Base-by-base conservation (phyloP, 1,140 invertebrate genomes). In the Hermetia illucens region DNA sequence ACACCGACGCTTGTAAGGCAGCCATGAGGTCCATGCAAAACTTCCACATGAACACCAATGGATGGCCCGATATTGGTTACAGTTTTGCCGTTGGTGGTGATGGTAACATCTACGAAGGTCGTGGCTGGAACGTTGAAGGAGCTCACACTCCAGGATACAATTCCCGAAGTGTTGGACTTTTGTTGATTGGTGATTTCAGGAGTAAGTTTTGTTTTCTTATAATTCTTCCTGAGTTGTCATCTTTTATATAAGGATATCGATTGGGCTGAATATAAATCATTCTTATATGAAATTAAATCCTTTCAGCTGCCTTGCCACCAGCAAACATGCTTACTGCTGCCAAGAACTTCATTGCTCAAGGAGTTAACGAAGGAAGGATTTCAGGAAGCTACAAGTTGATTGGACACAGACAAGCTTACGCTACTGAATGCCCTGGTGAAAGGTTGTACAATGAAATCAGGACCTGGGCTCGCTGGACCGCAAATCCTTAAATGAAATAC, bases 111-210 rank as follows among this genome's bases (percentile, higher is more conserved):
- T 77, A 74, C 46, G 67, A 68, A 48, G 75, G 70, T 0, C 57
- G 75, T 27, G 74, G 72, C 15, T 78, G 73, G 71, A 57, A 64
- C n/a, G 41, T 39, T 3, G 49, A 62, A 10, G 74, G 74, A 1
- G 63, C 72, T 2, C 72, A 77, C 44, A 64, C 71, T 0, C 44
- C 48, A 1, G 45, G 51, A 3, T 69, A 68, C 44, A 77, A 78
- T 45, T 36, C 41, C 6, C 58, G 52, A 15, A 67, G 68, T 33
- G 57, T 74, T 27, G 78, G 75, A 21, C 73, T 83, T 29, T 72
- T 68, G 3, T 72, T 83, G 37, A 72, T 86, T 38, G 82, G 82
- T 0, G 71, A 66, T 3, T 78, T 72, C 39, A 69, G 62, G 31
- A 55, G 46, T 39, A 38, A 40, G 24, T 40, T 38, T n/a, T n/a